Conservation (phyloP, 2,888 invertebrate genomes). For the Brachycybe producta region DNA sequence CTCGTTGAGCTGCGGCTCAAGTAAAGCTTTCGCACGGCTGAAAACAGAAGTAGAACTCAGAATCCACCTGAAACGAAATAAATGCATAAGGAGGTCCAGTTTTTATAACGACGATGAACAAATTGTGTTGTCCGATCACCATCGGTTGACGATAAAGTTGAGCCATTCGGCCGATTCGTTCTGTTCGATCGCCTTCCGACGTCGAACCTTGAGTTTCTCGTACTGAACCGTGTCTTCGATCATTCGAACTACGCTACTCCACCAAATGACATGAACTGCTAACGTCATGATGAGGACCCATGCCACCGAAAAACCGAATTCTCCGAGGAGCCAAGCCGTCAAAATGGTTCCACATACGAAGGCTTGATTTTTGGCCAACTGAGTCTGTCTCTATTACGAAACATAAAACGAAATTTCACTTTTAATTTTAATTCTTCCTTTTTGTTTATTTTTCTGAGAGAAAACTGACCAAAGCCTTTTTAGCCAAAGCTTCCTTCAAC, state of each 20-base stretch:
- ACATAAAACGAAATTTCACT: too few species aligned
- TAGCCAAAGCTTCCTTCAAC: too few species aligned
- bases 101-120: neutral
- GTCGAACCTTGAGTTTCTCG: conserved; percentile 34
- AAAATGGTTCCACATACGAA: neutral
- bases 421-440: too few species aligned
- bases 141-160: conserved; percentile 41
- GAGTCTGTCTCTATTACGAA: conserved; percentile 1
- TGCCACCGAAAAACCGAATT: conserved; percentile 32
- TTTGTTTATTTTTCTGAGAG: too few species aligned
- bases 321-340: conserved; percentile 32
- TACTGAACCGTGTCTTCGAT: conserved; percentile 31
- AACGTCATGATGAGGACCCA: conserved; percentile 31
- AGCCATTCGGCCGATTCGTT: conserved; percentile 44
- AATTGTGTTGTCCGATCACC: too few species aligned
- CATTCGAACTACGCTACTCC: conserved; percentile 29
- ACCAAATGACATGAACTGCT: conserved; percentile 29
- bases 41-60: conserved; percentile 37
- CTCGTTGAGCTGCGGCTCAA: conserved; percentile 40
- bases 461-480: too few species aligned
- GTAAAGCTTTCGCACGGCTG: conserved; percentile 37
- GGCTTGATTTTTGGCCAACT: neutral
- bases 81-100: neutral
- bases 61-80: conserved; percentile 29
- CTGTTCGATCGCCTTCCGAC: conserved; percentile 38